Base-by-base conservation (phyloP, 2,888 invertebrate genomes). In the Bombyx huttoni region DNA sequence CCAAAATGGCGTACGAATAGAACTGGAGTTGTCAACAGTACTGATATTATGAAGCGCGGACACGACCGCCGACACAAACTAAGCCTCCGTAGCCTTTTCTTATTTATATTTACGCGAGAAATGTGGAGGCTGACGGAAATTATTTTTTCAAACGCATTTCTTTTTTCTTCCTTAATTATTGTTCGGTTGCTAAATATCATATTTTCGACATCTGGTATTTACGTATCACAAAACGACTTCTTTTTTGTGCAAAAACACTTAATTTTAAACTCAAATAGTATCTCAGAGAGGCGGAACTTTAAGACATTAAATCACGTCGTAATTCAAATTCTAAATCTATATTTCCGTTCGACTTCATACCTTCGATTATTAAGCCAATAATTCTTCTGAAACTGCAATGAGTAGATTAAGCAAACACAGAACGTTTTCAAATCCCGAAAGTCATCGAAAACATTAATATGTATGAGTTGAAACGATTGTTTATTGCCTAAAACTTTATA, bases 11-110 rank as follows among this genome's bases (percentile, higher is more conserved):
- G 75, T 68, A 64, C 70, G 75, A 77, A 79, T 75, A 70, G 73
- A 72, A 73, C 62, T 65, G 61, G 65, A 66, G 70, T 63, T 70
- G 70, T 68, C 81, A 85, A 81, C 85, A 78, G 67, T 69, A 62
- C 70, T 71, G 70, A 78, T 77, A 79, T 81, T 83, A 81, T 75
- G 78, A 81, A 72, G 73, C 74, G 75, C 71, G 72, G 75, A 80
- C 78, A 78, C 70, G 66, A 70, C 65, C 70, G 78, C 63, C 74
- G 78, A 82, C 83, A 79, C 76, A 65, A 71, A 64, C 75, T 84
- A 82, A 85, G 82, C 84, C 76, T 78, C 70, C 72, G 65, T 3
- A 73, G 77, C 74, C 73, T 67, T 61, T 56, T 67, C 67, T 70
- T 75, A 73, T 74, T 74, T 73, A 74, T 73, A 74, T 70, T 73